Conservation (phyloP, 2,113 vertebrate species). For the Malaclemys terrapin region DNA sequence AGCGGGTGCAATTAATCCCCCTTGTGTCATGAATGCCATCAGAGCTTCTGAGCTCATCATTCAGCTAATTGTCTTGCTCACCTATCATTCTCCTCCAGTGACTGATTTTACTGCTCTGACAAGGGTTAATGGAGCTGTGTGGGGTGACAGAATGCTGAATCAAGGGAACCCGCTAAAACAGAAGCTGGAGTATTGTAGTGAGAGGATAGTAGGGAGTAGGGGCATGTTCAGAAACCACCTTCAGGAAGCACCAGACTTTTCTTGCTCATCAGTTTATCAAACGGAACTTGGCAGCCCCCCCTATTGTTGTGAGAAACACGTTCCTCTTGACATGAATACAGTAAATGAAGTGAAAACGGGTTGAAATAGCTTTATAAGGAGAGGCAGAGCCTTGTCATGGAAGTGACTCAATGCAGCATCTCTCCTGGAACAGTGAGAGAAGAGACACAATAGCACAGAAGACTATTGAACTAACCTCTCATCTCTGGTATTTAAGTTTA, state of each 20-base stretch:
- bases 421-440: not conserved
- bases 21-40: not conserved
- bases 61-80: not conserved
- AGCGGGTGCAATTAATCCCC: not conserved
- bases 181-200: not conserved
- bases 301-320: not conserved
- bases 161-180: not conserved
- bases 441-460: not conserved
- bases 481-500: constrained; percentile 10
- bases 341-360: not conserved
- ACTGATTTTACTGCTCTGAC: not conserved
- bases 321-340: not conserved
- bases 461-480: constrained; percentile 40
- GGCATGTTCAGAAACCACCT: not conserved
- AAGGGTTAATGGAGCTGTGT: not conserved
- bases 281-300: not conserved
- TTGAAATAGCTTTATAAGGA: not conserved
- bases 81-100: not conserved
- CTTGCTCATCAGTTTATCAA: not conserved
- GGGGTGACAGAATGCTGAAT: not conserved
- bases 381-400: not conserved
- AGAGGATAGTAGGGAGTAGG: not conserved
- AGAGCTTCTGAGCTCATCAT: not conserved
- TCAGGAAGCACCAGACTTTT: not conserved
- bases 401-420: not conserved